Conservation (phyloP, 2,888 invertebrate species). For the Melanostoma mellinum region DNA sequence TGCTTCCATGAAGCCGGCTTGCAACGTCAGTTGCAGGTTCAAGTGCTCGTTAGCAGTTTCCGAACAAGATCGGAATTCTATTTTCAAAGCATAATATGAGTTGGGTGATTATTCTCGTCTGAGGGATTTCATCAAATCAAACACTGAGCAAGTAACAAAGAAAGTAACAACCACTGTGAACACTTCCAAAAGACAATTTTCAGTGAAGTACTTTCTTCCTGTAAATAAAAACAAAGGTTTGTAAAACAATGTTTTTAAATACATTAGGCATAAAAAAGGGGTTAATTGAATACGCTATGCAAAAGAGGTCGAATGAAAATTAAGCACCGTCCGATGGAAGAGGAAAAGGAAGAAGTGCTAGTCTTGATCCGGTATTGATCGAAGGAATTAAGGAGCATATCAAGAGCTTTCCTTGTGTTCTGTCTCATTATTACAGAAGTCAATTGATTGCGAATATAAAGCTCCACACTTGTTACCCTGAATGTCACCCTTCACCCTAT, state of each 20-base stretch:
- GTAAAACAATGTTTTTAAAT: slow-evolving; percentile 20
- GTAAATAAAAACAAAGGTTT: slow-evolving; percentile 8
- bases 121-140: slow-evolving; percentile 3
- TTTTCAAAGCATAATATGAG: slow-evolving; percentile 24
- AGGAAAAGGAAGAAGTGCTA: too few relatives aligned
- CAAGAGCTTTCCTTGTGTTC: too few relatives aligned
- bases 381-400: too few relatives aligned
- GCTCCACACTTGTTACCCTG: too few relatives aligned
- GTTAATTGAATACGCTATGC: slow-evolving; percentile 14
- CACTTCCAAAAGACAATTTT: slow-evolving; percentile 3
- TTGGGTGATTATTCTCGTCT: slow-evolving; percentile 24
- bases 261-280: slow-evolving; percentile 12
- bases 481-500: too few relatives aligned
- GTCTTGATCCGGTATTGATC: too few relatives aligned
- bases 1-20: slow-evolving; percentile 11
- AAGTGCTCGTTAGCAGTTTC: slow-evolving; percentile 12
- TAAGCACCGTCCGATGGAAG: slow-evolving; percentile 1
- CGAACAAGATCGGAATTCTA: slow-evolving; percentile 10
- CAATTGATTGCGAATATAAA: too few relatives aligned
- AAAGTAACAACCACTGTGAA: slow-evolving; percentile 15
- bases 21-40: slow-evolving; percentile 20
- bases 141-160: slow-evolving; percentile 18
- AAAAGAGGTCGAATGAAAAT: slow-evolving; percentile 12
- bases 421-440: too few relatives aligned
- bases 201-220: slow-evolving; percentile 7